phyloP scores from a whole-genome alignment of 2,113 vertebrate species.

The Ameiurus melas region DNA sequence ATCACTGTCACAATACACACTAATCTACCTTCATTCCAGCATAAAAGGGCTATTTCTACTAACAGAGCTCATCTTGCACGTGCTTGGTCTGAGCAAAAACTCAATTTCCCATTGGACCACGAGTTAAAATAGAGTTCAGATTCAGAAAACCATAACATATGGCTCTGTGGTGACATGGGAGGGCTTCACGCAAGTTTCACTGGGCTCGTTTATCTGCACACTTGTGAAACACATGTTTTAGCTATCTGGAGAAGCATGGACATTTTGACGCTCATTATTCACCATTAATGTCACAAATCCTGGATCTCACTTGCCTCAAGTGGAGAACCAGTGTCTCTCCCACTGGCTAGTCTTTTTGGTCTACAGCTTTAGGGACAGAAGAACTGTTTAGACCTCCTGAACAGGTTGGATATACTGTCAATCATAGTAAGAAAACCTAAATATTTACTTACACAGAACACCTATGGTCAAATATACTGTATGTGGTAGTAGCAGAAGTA shows the following conservation, averaged over 20 bases:
- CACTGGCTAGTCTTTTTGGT: slow-evolving; percentile 15
- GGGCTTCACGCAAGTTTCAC: slow-evolving; percentile 30
- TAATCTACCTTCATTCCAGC: not conserved
- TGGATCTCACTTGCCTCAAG: not conserved
- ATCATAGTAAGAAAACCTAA: slow-evolving; percentile 48
- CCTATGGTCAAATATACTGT: not conserved
- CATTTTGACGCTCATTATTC: slow-evolving; percentile 64
- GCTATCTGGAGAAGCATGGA: slow-evolving; percentile 64
- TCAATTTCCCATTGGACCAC: slow-evolving; percentile 33
- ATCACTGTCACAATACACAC: not conserved
- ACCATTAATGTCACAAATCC: slow-evolving; percentile 46
- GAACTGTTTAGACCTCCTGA: slow-evolving; percentile 58
- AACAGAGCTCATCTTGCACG: slow-evolving; percentile 9
- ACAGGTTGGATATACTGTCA: slow-evolving; percentile 65
- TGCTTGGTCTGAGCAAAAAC: slow-evolving; percentile 36
- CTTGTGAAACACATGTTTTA: slow-evolving; percentile 69
- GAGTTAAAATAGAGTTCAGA: slow-evolving; percentile 9
- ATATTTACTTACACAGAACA: not conserved
- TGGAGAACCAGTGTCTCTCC: slow-evolving; percentile 4
- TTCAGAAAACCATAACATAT: slow-evolving; percentile 34
- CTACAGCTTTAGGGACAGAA: slow-evolving; percentile 31
- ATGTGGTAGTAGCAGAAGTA: too few species aligned
- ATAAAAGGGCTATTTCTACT: slow-evolving; percentile 32
- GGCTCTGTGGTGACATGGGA: slow-evolving; percentile 42
- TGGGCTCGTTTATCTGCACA: slow-evolving; percentile 27